A percentile compares a stretch with the other conserved stretches of the same genome.
phyloP scores from a whole-genome alignment of 2,888 invertebrate genomes.

The Dorcus hopei region DNA sequence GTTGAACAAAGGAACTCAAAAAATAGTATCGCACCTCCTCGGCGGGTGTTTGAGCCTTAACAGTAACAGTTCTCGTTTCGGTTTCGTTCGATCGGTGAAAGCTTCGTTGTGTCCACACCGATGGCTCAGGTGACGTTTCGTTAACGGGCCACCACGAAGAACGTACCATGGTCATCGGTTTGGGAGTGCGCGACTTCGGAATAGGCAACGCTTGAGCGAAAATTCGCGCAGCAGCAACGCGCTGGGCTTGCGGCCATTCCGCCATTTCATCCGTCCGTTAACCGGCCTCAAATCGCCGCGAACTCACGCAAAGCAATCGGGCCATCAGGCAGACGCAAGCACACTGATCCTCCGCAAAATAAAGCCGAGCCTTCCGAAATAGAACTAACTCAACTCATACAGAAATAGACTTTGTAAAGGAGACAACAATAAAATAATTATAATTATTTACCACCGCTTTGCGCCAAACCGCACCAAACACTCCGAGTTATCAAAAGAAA shows the following conservation, averaged over 20 bases:
- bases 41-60: slow-evolving; percentile 10
- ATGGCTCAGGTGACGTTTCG: slow-evolving; percentile 2
- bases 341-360: slow-evolving; percentile 1
- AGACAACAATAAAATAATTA: no score
- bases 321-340: slow-evolving; percentile 21
- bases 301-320: slow-evolving; percentile 21
- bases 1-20: neutral
- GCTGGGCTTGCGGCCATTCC: slow-evolving; percentile 52
- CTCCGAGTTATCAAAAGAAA: no score
- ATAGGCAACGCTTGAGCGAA: slow-evolving; percentile 42
- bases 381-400: neutral
- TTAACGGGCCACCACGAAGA: slow-evolving; percentile 46
- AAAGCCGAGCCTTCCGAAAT: neutral
- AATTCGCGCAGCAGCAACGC: slow-evolving; percentile 54
- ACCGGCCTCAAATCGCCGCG: slow-evolving; percentile 13
- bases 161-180: slow-evolving; percentile 36
- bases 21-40: neutral
- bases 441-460: no score
- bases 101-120: neutral
- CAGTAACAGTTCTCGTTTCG: slow-evolving; percentile 14
- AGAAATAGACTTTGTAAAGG: neutral
- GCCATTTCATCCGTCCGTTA: slow-evolving; percentile 30
- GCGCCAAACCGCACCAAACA: no score
- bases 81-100: slow-evolving; percentile 13
- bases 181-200: slow-evolving; percentile 8